Evolutionary conservation across 2,797 vertebrate genomes (phyloP), one percentile per base, ranked within the genome.

Genomic region (Spinibarbus caldwelli): DNA sequence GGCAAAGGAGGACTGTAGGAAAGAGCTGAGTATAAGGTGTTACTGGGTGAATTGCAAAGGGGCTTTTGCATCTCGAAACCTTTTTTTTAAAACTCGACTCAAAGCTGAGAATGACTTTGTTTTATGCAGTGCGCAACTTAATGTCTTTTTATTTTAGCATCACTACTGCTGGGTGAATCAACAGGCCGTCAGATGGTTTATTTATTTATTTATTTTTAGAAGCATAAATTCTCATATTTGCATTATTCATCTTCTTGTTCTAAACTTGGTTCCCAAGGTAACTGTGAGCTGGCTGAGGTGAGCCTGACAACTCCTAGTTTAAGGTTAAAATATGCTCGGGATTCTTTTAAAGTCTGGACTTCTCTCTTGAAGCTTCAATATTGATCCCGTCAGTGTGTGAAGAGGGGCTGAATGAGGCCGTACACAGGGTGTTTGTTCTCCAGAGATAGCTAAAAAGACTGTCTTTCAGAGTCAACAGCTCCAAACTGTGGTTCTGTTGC

Each of bases 21-120:
- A 85, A 86, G 83, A 86, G 68, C 82, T 81, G 88, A 89, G 88
- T 86, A 38, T 77, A 80, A 88, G 79, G 73, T 83, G 86, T 84
- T 89, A 80, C 72, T 43, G 82, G 75, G 52, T 87, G 78, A 86
- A 82, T 80, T 80, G 89, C 87, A 89, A 89, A 64, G 75, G 86
- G 88, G 83, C 34, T 64, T 87, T 72, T 78, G 85, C 84, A 88
- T 77, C 73, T 82, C 47, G 52, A 62, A 86, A 76, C 73, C 57
- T 80, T 75, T 78, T 41, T n/a, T 82, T 85, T 83, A 71, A 84
- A 85, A 47, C 79, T 80, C 36, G 12, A 66, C 38, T 80, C 8
- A 59, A 78, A 75, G 49, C 41, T 29, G 66, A 72, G 52, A 59
- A 11, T 31, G 8, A 36, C 45, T 66, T 59, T 0, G 15, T 78